A percentile compares a stretch with the other conserved stretches of the same genome.
These are phyloP conservation scores for Amblyornis subalaris DNA, from an alignment of 2,113 vertebrate species.

Conservation along the genomic window DNA sequence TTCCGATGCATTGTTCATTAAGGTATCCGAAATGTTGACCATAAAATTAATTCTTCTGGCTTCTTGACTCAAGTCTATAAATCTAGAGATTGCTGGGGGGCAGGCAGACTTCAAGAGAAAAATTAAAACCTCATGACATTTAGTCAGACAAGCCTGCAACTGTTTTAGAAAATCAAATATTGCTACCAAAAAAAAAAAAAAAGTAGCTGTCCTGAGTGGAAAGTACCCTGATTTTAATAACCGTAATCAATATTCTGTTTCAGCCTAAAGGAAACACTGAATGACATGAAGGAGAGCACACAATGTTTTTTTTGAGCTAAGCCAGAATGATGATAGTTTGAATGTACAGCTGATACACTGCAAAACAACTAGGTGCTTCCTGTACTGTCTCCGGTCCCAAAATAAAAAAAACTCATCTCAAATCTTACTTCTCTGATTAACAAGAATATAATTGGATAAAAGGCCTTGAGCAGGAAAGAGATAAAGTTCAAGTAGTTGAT, in stretches of 20 bases:
- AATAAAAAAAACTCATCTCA: conserved; percentile 46
- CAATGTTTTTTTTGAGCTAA: neutral
- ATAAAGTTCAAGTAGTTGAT: conserved; percentile 60
- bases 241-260: conserved; percentile 26
- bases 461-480: conserved; percentile 60
- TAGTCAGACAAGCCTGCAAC: conserved; percentile 14
- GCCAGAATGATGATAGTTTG: neutral
- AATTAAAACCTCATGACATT: conserved; percentile 31
- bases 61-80: conserved; percentile 1
- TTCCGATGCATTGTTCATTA: neutral
- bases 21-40: neutral
- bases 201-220: neutral
- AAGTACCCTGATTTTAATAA: conserved; percentile 1
- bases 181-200: neutral
- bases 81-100: neutral
- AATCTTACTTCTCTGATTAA: conserved; percentile 55
- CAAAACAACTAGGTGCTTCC: conserved; percentile 32
- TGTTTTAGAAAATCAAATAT: conserved; percentile 23
- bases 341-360: neutral
- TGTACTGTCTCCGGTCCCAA: conserved; percentile 29
- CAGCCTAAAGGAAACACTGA: neutral
- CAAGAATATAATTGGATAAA: conserved; percentile 64
- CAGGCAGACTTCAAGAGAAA: neutral
- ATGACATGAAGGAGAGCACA: neutral
- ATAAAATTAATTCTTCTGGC: neutral